These are phyloP conservation scores for Marasmarcha lunaedactyla DNA, from an alignment of 2,888 invertebrate species.

Conservation along the genomic window DNA sequence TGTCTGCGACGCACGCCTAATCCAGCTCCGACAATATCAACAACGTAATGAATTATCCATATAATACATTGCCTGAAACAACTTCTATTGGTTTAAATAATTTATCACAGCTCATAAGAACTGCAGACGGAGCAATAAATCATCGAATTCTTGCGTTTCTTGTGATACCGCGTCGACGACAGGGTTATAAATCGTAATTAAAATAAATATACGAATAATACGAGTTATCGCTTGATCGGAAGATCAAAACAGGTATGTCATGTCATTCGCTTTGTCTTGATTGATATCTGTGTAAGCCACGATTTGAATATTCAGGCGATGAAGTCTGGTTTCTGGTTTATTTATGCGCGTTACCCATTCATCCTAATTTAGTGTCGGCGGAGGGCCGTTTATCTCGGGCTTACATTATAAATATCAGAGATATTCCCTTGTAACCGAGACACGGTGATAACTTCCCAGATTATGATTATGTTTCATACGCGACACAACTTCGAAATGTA, in stretches of 20 bases:
- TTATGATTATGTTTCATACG: conserved; percentile 40
- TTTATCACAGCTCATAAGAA: too few species aligned
- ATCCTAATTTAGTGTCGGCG: conserved; percentile 36
- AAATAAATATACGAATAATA: conserved; percentile 23
- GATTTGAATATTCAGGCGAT: conserved; percentile 25
- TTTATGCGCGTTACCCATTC: conserved; percentile 30
- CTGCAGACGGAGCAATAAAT: conserved; percentile 17
- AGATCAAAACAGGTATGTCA: conserved; percentile 25
- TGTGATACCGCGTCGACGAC: background rate
- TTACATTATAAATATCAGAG: conserved; percentile 27
- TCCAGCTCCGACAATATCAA: conserved; percentile 18
- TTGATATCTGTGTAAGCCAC: conserved; percentile 38
- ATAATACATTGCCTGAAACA: too few species aligned
- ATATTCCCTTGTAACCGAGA: conserved; percentile 34
- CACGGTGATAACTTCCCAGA: conserved; percentile 19
- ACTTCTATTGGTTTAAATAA: too few species aligned
- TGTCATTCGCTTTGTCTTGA: conserved; percentile 26
- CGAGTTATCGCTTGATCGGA: conserved; percentile 26
- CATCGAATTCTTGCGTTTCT: conserved; percentile 13
- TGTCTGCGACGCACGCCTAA: conserved; percentile 21
- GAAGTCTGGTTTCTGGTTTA: conserved; percentile 19
- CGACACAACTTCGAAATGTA: conserved; percentile 16
- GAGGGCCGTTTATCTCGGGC: conserved; percentile 33
- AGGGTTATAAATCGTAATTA: conserved; percentile 37
- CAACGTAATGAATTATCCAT: background rate